These are phyloP conservation scores for Diabrotica virgifera DNA, from an alignment of 1,140 invertebrate species.

Conservation along the genomic window DNA sequence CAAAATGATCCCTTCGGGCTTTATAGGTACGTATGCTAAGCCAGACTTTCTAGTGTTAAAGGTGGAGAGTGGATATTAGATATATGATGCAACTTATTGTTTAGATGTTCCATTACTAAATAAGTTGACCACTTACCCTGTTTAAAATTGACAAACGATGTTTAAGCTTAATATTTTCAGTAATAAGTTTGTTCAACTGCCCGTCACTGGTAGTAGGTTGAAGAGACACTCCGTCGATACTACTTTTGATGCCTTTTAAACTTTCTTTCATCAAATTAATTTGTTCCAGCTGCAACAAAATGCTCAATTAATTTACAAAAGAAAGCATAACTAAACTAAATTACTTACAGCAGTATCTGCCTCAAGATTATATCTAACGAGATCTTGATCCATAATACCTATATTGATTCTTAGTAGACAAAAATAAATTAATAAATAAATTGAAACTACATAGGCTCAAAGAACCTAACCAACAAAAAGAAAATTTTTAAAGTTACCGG, in stretches of 20 bases:
- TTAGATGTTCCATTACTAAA: constrained; percentile 1
- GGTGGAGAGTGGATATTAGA: no score
- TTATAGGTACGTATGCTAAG: no score
- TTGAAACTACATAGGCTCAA: no score
- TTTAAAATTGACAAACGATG: constrained; percentile 78
- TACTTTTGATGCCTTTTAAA: not conserved
- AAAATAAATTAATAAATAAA: no score
- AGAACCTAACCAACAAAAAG: no score
- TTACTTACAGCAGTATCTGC: constrained; percentile 15
- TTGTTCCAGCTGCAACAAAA: constrained; percentile 13
- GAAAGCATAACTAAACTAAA: not conserved
- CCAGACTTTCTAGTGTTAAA: no score
- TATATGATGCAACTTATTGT: not conserved
- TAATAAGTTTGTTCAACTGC: constrained; percentile 56
- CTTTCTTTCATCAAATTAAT: constrained; percentile 4
- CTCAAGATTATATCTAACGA: constrained; percentile 4
- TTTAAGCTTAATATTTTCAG: constrained; percentile 81
- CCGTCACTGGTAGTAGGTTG: constrained; percentile 26
- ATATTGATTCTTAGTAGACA: no score
- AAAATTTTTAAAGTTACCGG: no score
- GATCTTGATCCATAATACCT: not conserved
- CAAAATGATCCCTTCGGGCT: no score
- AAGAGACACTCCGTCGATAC: not conserved
- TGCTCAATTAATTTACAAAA: not conserved
- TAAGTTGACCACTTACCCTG: constrained; percentile 56